Percentiles rank a stretch among this genome's conserved stretches.
Evolutionary conservation across 2,113 vertebrate species (phyloP).

Genomic region (Tachuris rubrigastra): DNA sequence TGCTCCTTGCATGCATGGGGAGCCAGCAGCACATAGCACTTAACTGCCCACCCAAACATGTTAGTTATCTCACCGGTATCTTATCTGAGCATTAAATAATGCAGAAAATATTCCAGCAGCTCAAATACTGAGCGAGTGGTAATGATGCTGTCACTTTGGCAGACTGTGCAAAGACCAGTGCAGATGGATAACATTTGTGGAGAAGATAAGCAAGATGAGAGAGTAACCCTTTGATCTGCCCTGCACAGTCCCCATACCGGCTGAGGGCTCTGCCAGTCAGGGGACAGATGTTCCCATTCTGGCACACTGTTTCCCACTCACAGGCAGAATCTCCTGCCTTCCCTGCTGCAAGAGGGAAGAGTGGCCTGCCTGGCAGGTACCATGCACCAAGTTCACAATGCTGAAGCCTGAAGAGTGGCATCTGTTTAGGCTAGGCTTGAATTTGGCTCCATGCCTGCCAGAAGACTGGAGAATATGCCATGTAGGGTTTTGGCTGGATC

Average conservation of each 20-base stretch:
- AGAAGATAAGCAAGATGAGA: background rate
- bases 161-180: conserved; percentile 62
- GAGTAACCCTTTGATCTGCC: conserved; percentile 39
- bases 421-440: background rate
- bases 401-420: background rate
- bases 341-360: background rate
- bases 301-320: background rate
- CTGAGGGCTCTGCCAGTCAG: background rate
- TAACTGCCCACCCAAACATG: conserved; percentile 38
- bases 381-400: background rate
- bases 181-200: conserved; percentile 50
- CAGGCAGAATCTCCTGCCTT: background rate
- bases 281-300: background rate
- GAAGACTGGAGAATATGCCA: background rate
- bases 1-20: accelerated
- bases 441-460: background rate
- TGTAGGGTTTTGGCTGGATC: background rate
- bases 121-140: conserved; percentile 62
- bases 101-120: conserved; percentile 68
- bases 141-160: conserved; percentile 70
- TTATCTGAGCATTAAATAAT: conserved; percentile 67
- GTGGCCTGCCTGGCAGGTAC: background rate
- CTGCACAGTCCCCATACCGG: background rate
- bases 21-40: background rate
- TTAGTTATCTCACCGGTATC: conserved; percentile 69